phyloP scores from a whole-genome alignment of 35 echinoderm and acorn worm species.

The Strongylocentrotus purpuratus region DNA sequence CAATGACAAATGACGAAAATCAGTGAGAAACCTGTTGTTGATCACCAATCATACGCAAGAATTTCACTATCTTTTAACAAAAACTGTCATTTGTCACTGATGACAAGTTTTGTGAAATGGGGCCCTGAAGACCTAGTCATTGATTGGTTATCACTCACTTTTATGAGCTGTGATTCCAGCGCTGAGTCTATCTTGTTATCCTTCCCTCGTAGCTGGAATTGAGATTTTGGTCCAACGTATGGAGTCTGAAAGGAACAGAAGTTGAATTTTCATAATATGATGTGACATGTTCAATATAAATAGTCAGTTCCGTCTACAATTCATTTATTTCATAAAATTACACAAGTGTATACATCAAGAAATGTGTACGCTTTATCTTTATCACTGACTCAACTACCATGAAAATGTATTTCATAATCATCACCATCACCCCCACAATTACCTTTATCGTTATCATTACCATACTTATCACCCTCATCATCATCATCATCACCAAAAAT shows the following conservation, averaged over 20 bases:
- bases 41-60: too few species aligned
- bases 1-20: too few species aligned
- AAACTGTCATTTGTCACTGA: too few species aligned
- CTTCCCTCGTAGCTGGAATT: slow-evolving; percentile 23
- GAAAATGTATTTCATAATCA: not conserved
- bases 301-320: too few species aligned
- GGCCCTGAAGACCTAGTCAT: too few species aligned
- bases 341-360: too few species aligned
- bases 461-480: not conserved
- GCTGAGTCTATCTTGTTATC: slow-evolving; percentile 44
- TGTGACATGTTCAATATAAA: too few species aligned
- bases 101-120: too few species aligned
- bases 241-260: not conserved
- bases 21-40: too few species aligned
- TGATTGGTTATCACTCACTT: slow-evolving; percentile 8
- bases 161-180: slow-evolving; percentile 49
- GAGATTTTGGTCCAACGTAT: slow-evolving; percentile 9
- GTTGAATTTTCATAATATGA: too few species aligned
- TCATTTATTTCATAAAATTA: too few species aligned
- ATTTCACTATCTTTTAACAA: too few species aligned
- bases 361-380: not conserved
- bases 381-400: not conserved
- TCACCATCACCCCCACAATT: not conserved
- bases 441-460: not conserved
- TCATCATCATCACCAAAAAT: not conserved